phyloP scores from a whole-genome alignment of 2,797 vertebrate species.

The Gymnopithys bicolor region DNA sequence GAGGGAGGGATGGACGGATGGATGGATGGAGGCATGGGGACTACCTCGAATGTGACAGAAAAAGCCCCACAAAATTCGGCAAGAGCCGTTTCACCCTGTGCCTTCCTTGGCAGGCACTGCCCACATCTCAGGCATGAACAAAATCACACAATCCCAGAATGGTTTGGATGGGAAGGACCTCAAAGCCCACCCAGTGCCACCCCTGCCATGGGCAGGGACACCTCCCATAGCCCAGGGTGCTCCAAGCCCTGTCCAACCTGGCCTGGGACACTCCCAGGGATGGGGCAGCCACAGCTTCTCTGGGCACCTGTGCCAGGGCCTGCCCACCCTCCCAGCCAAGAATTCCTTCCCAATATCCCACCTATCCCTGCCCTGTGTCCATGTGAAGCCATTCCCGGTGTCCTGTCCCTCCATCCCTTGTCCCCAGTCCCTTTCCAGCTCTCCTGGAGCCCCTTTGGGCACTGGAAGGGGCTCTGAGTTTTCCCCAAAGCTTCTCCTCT shows the following conservation, averaged over 20 bases:
- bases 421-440: too few relatives aligned
- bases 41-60: not conserved
- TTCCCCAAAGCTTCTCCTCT: too few relatives aligned
- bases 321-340: not conserved
- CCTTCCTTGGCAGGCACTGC: conserved; percentile 5
- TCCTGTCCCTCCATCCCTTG: too few relatives aligned
- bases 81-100: not conserved
- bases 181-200: not conserved
- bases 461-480: too few relatives aligned
- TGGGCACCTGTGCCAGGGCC: too few relatives aligned
- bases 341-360: not conserved
- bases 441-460: too few relatives aligned
- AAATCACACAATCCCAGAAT: not conserved
- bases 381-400: not conserved
- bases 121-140: not conserved
- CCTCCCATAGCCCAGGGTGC: fast-evolving
- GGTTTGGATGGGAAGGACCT: not conserved
- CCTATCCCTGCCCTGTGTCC: not conserved
- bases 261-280: not conserved
- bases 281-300: not conserved
- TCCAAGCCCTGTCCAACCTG: fast-evolving
- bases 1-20: too few relatives aligned
- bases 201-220: not conserved
- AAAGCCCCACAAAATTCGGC: not conserved
- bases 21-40: not conserved